Base-by-base conservation (phyloP, 2,797 vertebrate genomes). In the Babyrousa celebensis region DNA sequence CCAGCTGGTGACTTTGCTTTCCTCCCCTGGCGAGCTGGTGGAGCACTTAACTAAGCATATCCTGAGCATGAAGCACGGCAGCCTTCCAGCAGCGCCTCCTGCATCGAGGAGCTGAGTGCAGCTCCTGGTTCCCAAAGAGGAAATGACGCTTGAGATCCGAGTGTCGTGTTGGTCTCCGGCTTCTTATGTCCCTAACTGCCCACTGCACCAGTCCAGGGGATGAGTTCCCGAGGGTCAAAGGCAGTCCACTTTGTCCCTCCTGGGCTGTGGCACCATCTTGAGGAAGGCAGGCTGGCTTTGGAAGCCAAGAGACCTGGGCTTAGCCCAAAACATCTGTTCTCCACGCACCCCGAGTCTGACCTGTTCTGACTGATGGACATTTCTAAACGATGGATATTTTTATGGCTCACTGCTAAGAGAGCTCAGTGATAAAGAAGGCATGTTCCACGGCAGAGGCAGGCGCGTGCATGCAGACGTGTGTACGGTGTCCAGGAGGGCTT, bases 381-480 rank as follows among this genome's bases (percentile, higher is more conserved):
- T 23, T 58, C 75, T 32, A 48, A 48, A 48, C 9, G 43, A 48
- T 48, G 43, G 54, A 29, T 6, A 15, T 58, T 36, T 43, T 1
- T 23, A 1, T 10, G 32, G 12, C 70, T 89, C 1, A 27, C 40
- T 48, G 40, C 56, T 58, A 21, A 62, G 62, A 32, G 71, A 63
- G 16, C 21, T 18, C 4, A 15, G 78, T 8, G 63, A 70, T 29
- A 60, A 65, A 78, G 23, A 14, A 20, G 63, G 10, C 6, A 0
- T 12, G 67, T 54, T 20, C 63, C 29, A n/a, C 29, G 9, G 23
- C 2, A 0, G 20, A 1, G 12, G 7, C 43, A 1, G 14, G 0
- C 12, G 5, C 62, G 27, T 20, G 14, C 52, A 21, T 29, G 32
- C 18, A 15, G 4, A 83, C n/a, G 7, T 2, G n/a, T 17, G n/a